A percentile compares a stretch with the other conserved stretches of the same genome.
Conservation (phyloP, 2,113 vertebrate genomes). For the Anser brachyrhynchus region DNA sequence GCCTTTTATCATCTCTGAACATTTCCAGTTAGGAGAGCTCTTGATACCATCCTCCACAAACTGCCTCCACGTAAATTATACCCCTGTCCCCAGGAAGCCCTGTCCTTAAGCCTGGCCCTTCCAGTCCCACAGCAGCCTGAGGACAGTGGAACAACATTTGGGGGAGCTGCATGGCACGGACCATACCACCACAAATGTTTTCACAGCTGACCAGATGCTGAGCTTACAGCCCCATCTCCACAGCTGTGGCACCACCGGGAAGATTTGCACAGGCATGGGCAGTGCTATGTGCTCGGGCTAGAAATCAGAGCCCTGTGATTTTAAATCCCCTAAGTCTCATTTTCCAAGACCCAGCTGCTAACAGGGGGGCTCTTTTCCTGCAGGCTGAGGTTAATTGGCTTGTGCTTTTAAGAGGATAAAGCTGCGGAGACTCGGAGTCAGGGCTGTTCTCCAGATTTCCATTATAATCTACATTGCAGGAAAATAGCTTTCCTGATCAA, state of each 20-base stretch:
- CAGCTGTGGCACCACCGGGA: background rate
- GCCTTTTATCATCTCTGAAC: background rate
- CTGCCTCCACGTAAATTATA: background rate
- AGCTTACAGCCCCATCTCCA: background rate
- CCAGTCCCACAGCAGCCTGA: background rate
- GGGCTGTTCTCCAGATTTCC: slow-evolving; percentile 67
- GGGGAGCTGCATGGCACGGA: background rate
- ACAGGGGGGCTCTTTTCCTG: slow-evolving; percentile 45
- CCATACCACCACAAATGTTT: accelerated
- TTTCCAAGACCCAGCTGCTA: slow-evolving; percentile 14
- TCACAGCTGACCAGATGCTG: background rate
- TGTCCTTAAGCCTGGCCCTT: background rate
- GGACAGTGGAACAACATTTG: background rate
- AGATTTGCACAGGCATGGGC: background rate
- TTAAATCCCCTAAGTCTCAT: slow-evolving; percentile 42
- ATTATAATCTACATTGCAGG: slow-evolving; percentile 66
- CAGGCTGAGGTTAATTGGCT: slow-evolving; percentile 70
- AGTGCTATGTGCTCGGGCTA: background rate
- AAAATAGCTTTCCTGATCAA: slow-evolving; percentile 72
- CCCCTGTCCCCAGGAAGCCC: background rate
- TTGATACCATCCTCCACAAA: background rate
- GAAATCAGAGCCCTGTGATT: slow-evolving; percentile 4
- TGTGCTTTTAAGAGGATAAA: slow-evolving; percentile 74
- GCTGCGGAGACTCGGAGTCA: slow-evolving; percentile 8
- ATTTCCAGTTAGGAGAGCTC: background rate